phyloP scores from a whole-genome alignment of 1,140 invertebrate genomes.

The Drosophila obscura region DNA sequence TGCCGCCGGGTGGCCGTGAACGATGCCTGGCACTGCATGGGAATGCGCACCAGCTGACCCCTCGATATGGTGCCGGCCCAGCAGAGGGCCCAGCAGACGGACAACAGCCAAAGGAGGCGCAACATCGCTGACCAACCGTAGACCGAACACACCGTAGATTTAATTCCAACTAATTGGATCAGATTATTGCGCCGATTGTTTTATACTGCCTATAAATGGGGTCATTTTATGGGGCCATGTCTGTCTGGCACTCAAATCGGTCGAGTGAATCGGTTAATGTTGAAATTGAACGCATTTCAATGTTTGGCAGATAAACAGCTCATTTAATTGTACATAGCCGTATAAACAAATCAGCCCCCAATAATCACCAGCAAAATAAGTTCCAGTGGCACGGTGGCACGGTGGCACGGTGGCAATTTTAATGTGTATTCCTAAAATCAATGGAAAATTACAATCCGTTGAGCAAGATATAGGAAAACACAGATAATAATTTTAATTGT shows the following conservation, averaged over 20 bases:
- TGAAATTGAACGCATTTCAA: slow-evolving; percentile 32
- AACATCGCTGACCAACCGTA: slow-evolving; percentile 5
- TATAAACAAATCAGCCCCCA: slow-evolving; percentile 40
- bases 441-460: too few species aligned
- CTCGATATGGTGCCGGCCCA: background rate
- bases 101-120: slow-evolving; percentile 13
- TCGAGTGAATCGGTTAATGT: slow-evolving; percentile 31
- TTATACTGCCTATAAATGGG: slow-evolving; percentile 42
- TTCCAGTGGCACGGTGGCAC: slow-evolving; percentile 17
- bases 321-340: slow-evolving; percentile 34
- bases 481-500: too few species aligned
- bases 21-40: slow-evolving; percentile 43
- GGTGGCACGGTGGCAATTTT: too few species aligned
- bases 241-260: slow-evolving; percentile 43
- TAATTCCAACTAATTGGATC: slow-evolving; percentile 26
- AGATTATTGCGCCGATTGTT: slow-evolving; percentile 37
- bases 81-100: slow-evolving; percentile 4
- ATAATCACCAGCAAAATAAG: slow-evolving; percentile 27
- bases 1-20: slow-evolving; percentile 44
- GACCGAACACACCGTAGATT: slow-evolving; percentile 27
- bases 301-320: slow-evolving; percentile 42
- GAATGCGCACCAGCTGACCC: slow-evolving; percentile 32
- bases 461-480: too few species aligned
- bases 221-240: slow-evolving; percentile 35
- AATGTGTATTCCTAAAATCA: too few species aligned